These are phyloP conservation scores for Marisa cornuarietis DNA, from an alignment of 1,140 invertebrate species.

Conservation along the genomic window DNA sequence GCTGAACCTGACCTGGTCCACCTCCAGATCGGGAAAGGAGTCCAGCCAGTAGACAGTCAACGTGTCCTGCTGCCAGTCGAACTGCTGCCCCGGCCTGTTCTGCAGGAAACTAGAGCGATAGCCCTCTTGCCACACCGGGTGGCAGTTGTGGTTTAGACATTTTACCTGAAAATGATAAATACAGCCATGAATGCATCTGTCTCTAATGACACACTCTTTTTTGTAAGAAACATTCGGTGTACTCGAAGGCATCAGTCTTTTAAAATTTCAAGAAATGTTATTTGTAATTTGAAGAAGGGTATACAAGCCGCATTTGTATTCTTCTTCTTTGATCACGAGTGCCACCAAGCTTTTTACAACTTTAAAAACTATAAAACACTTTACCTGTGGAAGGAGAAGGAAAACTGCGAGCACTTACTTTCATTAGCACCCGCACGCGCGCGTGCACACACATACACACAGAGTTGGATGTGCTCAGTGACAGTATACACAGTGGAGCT, in stretches of 20 bases:
- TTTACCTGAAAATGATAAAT: constrained; percentile 24
- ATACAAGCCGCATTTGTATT: no score
- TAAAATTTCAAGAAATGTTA: neutral
- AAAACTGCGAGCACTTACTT: no score
- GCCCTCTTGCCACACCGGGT: constrained; percentile 34
- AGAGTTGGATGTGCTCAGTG: no score
- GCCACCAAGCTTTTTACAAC: no score
- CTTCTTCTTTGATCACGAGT: no score
- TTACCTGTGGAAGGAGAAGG: no score
- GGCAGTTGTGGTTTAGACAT: constrained; percentile 39
- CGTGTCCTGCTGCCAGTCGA: constrained; percentile 37
- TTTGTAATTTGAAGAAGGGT: no score
- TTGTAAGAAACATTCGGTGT: neutral
- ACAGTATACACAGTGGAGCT: no score
- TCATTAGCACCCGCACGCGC: no score
- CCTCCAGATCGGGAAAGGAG: constrained; percentile 33
- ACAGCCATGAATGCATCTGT: neutral
- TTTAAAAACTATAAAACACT: no score
- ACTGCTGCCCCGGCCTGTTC: constrained; percentile 30
- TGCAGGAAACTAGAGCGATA: constrained; percentile 24
- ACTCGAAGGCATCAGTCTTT: neutral
- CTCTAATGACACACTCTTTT: neutral
- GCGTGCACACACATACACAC: no score
- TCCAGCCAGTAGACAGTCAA: constrained; percentile 35
- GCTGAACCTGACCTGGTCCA: constrained; percentile 36